Base-by-base conservation (phyloP, 2,888 invertebrate genomes). In the Idaea biselata region DNA sequence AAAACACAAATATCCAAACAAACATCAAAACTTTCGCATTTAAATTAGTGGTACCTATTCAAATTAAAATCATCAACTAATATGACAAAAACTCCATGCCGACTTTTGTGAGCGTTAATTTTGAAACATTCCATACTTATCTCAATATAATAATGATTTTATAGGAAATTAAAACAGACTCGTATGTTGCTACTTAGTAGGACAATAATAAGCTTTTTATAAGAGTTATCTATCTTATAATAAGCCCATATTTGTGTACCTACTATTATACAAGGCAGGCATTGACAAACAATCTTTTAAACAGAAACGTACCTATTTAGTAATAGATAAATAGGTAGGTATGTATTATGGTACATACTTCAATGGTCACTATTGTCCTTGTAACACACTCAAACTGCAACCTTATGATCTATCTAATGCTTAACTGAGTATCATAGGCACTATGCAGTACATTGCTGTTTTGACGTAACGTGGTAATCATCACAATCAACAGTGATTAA, bases 221-320 rank as follows among this genome's bases (percentile, higher is more conserved):
- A 18, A 59, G 44, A 1, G 57, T 62, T 59, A 59, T 59, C 44
- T 59, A 59, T 59, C 44, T 56, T 59, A 58, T 31, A 58, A 55
- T 58, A 17, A n/a, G 0, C 7, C 11, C 11, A 44, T 44, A 44
- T 8, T 44, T 44, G 14, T 25, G 44, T 33, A 11, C 33, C 8
- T 44, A 44, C 25, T 44, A 4, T 44, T 44, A 44, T 8, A 44
- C 6, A 8, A 44, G 14, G 44, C 11, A 44, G 44, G 44, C 44
- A 44, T 44, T 44, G 44, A 8, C 44, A 44, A 44, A 14, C 44
- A 44, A 44, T 44, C 44, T 44, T 44, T 44, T 25, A 25, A 25
- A 44, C 44, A 44, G 44, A 44, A 14, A 44, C 32, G 7, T 32
- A 44, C 11, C 11, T 44, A 44, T 11, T 11, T 14, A 44, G 44